These are phyloP conservation scores for Lycodopsis pacificus DNA, from an alignment of 2,797 vertebrate species.

Conservation along the genomic window DNA sequence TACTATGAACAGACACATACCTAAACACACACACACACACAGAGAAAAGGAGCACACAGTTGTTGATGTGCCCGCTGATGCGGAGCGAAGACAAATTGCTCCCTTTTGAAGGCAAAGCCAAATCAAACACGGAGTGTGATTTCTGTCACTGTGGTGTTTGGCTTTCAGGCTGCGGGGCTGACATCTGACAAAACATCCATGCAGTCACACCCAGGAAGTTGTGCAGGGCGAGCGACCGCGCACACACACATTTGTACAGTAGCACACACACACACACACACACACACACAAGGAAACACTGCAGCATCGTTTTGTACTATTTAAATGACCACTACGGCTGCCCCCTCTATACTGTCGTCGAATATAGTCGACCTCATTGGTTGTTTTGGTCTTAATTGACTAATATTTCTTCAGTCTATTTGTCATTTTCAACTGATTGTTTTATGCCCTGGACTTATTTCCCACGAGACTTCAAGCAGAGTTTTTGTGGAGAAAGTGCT, in stretches of 20 bases:
- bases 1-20: neutral
- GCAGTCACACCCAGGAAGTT: conserved; percentile 65
- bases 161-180: conserved; percentile 66
- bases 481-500: too few relatives aligned
- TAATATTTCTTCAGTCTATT: too few relatives aligned
- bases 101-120: conserved; percentile 77
- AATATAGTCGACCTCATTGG: too few relatives aligned
- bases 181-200: conserved; percentile 74
- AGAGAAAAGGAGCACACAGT: conserved; percentile 35
- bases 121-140: conserved; percentile 76
- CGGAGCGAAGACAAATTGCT: conserved; percentile 79
- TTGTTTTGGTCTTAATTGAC: too few relatives aligned
- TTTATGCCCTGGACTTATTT: too few relatives aligned
- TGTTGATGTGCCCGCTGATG: conserved; percentile 77
- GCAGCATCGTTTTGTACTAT: neutral
- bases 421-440: too few relatives aligned
- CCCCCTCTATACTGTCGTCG: too few relatives aligned
- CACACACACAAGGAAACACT: neutral
- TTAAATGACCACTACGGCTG: neutral
- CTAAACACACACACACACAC: conserved; percentile 10
- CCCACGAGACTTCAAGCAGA: too few relatives aligned
- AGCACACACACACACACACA: neutral
- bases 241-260: neutral
- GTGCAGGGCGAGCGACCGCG: conserved; percentile 15
- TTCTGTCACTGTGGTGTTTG: conserved; percentile 75